These are phyloP conservation scores for Nasonia giraulti DNA, from an alignment of 1,140 invertebrate genomes.

Conservation along the genomic window DNA sequence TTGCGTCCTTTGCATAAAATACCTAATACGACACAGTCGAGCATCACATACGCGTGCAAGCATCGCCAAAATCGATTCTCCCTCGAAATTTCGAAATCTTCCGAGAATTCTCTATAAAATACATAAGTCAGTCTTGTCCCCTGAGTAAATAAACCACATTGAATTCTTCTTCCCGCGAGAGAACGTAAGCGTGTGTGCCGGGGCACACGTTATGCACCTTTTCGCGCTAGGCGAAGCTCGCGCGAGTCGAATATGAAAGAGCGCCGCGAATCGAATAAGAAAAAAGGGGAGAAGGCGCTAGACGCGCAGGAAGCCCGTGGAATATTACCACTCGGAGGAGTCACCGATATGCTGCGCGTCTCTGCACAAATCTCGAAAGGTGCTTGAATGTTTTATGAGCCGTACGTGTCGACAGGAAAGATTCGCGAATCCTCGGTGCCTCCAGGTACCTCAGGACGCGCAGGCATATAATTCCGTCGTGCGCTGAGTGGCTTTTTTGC, in stretches of 20 bases:
- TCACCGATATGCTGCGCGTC: constrained; percentile 5
- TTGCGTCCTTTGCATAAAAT: too few relatives aligned
- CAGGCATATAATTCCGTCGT: not conserved
- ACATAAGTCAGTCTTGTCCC: too few relatives aligned
- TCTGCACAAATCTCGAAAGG: constrained; percentile 44
- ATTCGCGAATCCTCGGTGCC: not conserved
- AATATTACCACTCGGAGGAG: not conserved
- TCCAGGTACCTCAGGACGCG: not conserved
- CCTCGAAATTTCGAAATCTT: too few relatives aligned
- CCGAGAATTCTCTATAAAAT: too few relatives aligned
- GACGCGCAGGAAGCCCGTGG: not conserved
- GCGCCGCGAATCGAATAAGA: constrained; percentile 43
- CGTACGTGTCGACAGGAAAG: constrained; percentile 6
- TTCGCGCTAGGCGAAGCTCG: not conserved
- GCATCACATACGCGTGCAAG: too few relatives aligned
- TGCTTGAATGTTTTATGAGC: constrained; percentile 46
- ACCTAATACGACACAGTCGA: too few relatives aligned
- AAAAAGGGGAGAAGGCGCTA: not conserved
- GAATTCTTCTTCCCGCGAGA: constrained; percentile 26
- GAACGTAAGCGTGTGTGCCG: not conserved
- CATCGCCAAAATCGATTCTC: too few relatives aligned
- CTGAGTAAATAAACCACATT: constrained; percentile 44
- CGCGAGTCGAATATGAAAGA: constrained; percentile 49
- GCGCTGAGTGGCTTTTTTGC: not conserved
- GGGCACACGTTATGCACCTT: not conserved